Evolutionary conservation across 2,888 invertebrate species (phyloP).

Genomic region (Volucella inanis): DNA sequence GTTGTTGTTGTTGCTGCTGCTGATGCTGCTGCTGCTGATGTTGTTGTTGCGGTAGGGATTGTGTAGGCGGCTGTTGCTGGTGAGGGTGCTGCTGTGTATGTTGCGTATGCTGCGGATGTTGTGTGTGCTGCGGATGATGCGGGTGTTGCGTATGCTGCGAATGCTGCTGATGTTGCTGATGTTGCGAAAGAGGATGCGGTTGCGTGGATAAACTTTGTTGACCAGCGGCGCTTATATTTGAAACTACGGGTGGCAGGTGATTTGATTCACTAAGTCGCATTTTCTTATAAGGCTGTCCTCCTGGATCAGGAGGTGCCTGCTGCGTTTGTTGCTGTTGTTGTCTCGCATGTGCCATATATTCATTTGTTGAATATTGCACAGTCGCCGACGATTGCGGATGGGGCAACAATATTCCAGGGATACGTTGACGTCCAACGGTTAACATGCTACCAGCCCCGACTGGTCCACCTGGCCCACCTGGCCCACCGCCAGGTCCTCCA

Average conservation of each 20-base stretch:
- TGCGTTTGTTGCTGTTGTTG: conserved; percentile 81
- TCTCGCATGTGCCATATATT: conserved; percentile 81
- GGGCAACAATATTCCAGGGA: conserved; percentile 77
- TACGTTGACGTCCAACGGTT: conserved; percentile 78
- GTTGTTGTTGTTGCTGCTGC: conserved; percentile 73
- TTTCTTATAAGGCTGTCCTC: conserved; percentile 82
- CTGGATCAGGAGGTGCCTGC: conserved; percentile 82
- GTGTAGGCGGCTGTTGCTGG: conserved; percentile 58
- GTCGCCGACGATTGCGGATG: conserved; percentile 76
- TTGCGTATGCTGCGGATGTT: conserved; percentile 73
- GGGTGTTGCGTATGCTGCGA: conserved; percentile 54
- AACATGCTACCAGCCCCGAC: conserved; percentile 76
- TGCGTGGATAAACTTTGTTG: conserved; percentile 68
- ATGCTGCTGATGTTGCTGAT: conserved; percentile 49
- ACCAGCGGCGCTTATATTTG: conserved; percentile 85
- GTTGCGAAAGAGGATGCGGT: conserved; percentile 66
- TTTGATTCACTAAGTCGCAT: conserved; percentile 81
- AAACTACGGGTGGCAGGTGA: conserved; percentile 81
- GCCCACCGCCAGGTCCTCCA: conserved; percentile 64
- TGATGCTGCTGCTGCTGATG: conserved; percentile 77
- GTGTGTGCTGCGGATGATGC: conserved; percentile 73
- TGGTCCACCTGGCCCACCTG: conserved; percentile 53
- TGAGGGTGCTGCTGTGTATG: conserved; percentile 60
- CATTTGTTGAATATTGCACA: conserved; percentile 82
- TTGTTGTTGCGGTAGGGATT: conserved; percentile 84